Percentiles rank a stretch among this genome's conserved stretches.
phyloP scores from a whole-genome alignment of 92 coral and sea anemone genomes.

The Phymanthus crucifer region DNA sequence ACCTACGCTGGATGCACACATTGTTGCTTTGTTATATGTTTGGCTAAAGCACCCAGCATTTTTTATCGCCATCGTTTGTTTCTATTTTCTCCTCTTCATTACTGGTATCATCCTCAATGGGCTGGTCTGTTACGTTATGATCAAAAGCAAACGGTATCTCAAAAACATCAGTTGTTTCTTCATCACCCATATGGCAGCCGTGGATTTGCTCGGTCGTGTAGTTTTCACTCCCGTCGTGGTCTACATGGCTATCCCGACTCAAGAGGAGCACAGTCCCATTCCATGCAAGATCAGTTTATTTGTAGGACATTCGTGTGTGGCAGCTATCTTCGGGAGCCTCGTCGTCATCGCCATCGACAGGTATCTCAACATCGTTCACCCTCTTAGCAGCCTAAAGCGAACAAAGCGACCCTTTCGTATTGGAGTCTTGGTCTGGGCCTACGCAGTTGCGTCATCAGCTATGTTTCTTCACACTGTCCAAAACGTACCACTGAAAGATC shows the following conservation, averaged over 20 bases:
- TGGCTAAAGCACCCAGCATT: background rate
- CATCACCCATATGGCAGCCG: constrained; percentile 28
- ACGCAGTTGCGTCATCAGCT: too few species aligned
- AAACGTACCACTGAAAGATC: constrained; percentile 23
- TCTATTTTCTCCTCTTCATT: constrained; percentile 10
- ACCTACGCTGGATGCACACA: too few species aligned
- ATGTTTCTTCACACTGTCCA: constrained; percentile 29
- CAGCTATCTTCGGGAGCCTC: constrained; percentile 47
- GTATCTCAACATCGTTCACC: too few species aligned
- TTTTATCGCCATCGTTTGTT: background rate
- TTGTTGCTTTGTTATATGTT: background rate
- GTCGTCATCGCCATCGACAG: constrained; percentile 47
- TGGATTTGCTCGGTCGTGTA: constrained; percentile 22
- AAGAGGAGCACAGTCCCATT: too few species aligned
- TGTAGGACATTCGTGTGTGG: constrained; percentile 26
- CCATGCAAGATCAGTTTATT: constrained; percentile 27
- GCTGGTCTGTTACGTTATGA: constrained; percentile 33
- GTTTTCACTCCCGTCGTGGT: constrained; percentile 19
- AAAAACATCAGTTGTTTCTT: constrained; percentile 25
- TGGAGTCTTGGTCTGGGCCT: too few species aligned
- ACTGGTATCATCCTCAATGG: constrained; percentile 30
- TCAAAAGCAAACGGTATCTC: constrained; percentile 22
- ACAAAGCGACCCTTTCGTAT: too few species aligned
- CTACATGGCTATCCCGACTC: too few species aligned
- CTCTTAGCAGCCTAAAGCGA: too few species aligned